A percentile compares a stretch with the other conserved stretches of the same genome.
Conservation (phyloP, 1,140 invertebrate genomes). For the Cyphomyrmex costatus region DNA sequence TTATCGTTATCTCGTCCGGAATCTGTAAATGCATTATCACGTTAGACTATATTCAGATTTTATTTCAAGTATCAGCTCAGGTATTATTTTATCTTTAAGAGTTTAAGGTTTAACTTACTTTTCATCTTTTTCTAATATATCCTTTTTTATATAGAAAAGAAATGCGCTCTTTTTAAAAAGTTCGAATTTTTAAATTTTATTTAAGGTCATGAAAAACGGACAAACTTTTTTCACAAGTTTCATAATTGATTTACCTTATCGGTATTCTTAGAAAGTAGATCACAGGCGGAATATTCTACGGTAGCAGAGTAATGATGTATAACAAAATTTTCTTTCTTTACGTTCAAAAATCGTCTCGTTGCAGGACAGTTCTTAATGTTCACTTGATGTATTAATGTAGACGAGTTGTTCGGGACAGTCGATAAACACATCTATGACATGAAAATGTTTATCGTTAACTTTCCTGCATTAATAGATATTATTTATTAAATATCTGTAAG, state of each 20-base stretch:
- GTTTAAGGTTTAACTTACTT: too few relatives aligned
- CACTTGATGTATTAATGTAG: conserved; percentile 19
- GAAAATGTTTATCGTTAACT: neutral
- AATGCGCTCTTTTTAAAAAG: neutral
- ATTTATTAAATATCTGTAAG: neutral
- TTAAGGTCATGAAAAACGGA: neutral
- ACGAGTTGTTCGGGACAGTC: neutral
- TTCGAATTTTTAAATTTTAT: neutral
- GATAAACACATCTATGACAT: conserved; percentile 48
- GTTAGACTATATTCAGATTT: neutral
- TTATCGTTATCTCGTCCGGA: conserved; percentile 57
- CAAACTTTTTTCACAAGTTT: neutral
- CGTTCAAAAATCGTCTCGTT: conserved; percentile 19
- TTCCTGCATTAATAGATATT: neutral
- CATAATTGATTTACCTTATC: conserved; percentile 59
- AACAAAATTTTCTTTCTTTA: conserved; percentile 52
- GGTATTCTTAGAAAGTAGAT: conserved; percentile 63
- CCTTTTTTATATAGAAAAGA: neutral
- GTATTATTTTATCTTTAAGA: too few relatives aligned
- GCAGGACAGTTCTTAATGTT: neutral
- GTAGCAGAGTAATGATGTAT: conserved; percentile 53
- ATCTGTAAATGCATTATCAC: conserved; percentile 26
- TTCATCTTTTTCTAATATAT: too few relatives aligned
- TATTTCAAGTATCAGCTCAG: too few relatives aligned
- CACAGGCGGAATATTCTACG: conserved; percentile 53